These are phyloP conservation scores for Megalops atlanticus DNA, from an alignment of 2,113 vertebrate species.

Conservation along the genomic window DNA sequence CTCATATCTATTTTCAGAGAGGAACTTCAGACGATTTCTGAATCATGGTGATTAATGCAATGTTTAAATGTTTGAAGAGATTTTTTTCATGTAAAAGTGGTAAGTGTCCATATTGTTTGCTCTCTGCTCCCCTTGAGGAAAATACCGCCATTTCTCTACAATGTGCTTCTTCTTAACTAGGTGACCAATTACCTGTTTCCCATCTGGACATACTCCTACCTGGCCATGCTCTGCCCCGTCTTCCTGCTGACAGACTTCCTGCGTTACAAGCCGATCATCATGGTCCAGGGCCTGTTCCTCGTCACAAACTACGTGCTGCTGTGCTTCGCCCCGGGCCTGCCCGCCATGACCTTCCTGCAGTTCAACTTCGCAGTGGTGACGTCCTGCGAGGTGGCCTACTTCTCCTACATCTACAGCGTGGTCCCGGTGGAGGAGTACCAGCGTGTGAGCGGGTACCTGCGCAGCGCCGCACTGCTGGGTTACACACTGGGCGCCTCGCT, in stretches of 20 bases:
- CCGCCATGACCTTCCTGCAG: conserved; percentile 79
- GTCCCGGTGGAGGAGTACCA: conserved; percentile 79
- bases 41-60: no score
- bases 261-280: conserved; percentile 86
- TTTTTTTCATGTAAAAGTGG: no score
- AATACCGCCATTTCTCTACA: no score
- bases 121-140: no score
- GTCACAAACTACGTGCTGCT: conserved; percentile 74
- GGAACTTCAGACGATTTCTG: no score
- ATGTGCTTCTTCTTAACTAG: no score
- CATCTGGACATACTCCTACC: conserved; percentile 89
- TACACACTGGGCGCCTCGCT: conserved; percentile 77
- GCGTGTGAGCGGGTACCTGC: conserved; percentile 81
- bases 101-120: no score
- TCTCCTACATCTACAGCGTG: conserved; percentile 91
- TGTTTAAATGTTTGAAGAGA: no score
- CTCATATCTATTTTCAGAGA: no score
- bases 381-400: conserved; percentile 87
- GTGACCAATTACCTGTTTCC: conserved; percentile 80
- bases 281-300: conserved; percentile 71
- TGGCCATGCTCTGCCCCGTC: conserved; percentile 76
- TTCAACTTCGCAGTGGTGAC: conserved; percentile 79
- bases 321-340: conserved; percentile 69
- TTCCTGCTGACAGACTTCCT: conserved; percentile 87
- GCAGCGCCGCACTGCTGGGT: conserved; percentile 77